phyloP scores from a whole-genome alignment of 1,140 invertebrate species.

The Cydia pomonella region DNA sequence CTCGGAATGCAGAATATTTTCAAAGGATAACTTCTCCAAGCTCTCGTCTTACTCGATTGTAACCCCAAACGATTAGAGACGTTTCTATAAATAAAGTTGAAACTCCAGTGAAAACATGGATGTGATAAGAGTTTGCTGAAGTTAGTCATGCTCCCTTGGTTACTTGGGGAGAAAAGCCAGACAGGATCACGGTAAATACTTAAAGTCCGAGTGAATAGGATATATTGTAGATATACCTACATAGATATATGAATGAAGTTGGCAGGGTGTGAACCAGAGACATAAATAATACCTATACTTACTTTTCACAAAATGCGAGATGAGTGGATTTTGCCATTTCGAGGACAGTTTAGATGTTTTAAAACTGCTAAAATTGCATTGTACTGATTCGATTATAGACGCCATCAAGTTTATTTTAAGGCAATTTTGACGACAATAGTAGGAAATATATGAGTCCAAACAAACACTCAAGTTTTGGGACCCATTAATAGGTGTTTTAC shows the following conservation, averaged over 20 bases:
- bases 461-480: too few relatives aligned
- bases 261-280: neutral
- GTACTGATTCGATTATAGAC: too few relatives aligned
- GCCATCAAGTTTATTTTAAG: too few relatives aligned
- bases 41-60: neutral
- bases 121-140: neutral
- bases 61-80: neutral
- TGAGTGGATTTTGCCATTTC: neutral
- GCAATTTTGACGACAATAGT: too few relatives aligned
- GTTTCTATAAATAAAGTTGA: neutral
- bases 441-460: too few relatives aligned
- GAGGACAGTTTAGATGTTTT: neutral
- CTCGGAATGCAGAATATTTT: conserved; percentile 17
- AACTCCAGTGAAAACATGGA: neutral
- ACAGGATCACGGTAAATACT: conserved; percentile 16
- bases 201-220: neutral
- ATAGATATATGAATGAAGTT: neutral
- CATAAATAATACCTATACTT: neutral
- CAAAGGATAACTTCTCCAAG: conserved; percentile 5
- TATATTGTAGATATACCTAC: neutral
- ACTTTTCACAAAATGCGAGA: neutral
- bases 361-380: too few relatives aligned
- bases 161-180: conserved; percentile 7
- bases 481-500: too few relatives aligned
- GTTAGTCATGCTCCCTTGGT: conserved; percentile 6